Evolutionary conservation across 1,140 invertebrate genomes (phyloP), one percentile per base, ranked within the genome.

Genomic region (Pemphigus obesinymphae): DNA sequence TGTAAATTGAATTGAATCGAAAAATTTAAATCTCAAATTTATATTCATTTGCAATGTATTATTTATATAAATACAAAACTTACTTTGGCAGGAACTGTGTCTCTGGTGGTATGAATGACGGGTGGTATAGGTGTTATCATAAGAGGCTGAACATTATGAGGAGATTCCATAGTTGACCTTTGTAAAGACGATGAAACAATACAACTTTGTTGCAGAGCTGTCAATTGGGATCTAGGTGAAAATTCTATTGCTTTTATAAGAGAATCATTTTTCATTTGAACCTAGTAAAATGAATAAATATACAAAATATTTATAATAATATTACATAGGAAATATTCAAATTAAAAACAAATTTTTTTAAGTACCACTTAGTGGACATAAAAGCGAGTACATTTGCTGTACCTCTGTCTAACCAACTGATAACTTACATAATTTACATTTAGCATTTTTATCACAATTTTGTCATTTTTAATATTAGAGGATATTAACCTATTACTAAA

Each of bases 21-120:
- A n/a, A n/a, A n/a, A n/a, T n/a, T n/a, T n/a, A 73, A 45, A 45
- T 11, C 13, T 45, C 8, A 45, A 45, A 45, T 45, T 45, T 45
- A 45, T 45, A 45, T 45, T 40, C 37, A 40, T 5, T 13, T 45
- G 10, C 8, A 63, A 1, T 15, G 34, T 0, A 63, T 31, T 61
- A 6, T 31, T 10, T 34, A 31, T 34, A 63, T 13, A 45, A 34
- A 63, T 11, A 70, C 11, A 20, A 73, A 10, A 73, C 45, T 17
- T 73, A 73, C 70, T 73, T 73, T 73, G 31, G 70, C 76, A 63
- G 76, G 40, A 61, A 80, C 37, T 26, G 7, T 45, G 7, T 80
- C 55, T 45, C 43, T 63, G n/a, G 55, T 6, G 0, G 37, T 43
- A 17, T 80, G 76, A 29, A 45, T 80, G 26, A 76, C 73, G 45